These are phyloP conservation scores for Mesodorylaimus sp. DNA, from an alignment of 2,888 invertebrate genomes.

Conservation along the genomic window DNA sequence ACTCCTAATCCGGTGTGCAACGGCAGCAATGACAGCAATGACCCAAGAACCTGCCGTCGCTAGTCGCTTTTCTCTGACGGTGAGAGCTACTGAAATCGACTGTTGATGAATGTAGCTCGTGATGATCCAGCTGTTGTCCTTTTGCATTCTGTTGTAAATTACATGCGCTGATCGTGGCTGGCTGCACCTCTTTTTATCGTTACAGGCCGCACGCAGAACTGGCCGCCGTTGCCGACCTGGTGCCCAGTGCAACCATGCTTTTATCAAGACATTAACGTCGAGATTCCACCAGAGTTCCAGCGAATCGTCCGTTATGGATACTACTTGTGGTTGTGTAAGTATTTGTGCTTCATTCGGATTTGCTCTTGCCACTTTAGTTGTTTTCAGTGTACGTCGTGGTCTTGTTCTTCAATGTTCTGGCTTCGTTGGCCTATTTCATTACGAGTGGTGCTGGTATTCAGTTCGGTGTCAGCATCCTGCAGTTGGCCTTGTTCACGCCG, in stretches of 20 bases:
- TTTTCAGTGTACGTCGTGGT: constrained; percentile 69
- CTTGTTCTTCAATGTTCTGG: constrained; percentile 64
- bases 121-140: too few relatives aligned
- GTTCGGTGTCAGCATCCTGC: constrained; percentile 72
- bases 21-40: too few relatives aligned
- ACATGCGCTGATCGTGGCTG: too few relatives aligned
- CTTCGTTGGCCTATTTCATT: constrained; percentile 58
- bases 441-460: constrained; percentile 23
- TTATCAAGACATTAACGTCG: constrained; percentile 95
- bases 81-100: too few relatives aligned
- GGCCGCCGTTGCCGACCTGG: constrained; percentile 88
- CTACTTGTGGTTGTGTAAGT: constrained; percentile 91
- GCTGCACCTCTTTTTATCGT: constrained; percentile 26
- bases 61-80: too few relatives aligned
- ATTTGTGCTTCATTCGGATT: constrained; percentile 11
- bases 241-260: constrained; percentile 86
- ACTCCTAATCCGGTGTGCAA: too few relatives aligned
- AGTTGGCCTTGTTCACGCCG: constrained; percentile 72
- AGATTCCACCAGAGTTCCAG: constrained; percentile 93
- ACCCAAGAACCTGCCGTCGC: too few relatives aligned
- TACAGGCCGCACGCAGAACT: constrained; percentile 67
- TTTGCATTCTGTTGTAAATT: too few relatives aligned
- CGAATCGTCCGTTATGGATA: constrained; percentile 80
- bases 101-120: too few relatives aligned
- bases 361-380: background rate